These are phyloP conservation scores for Drosophila kikkawai DNA, from an alignment of 1,140 invertebrate species.

Conservation along the genomic window DNA sequence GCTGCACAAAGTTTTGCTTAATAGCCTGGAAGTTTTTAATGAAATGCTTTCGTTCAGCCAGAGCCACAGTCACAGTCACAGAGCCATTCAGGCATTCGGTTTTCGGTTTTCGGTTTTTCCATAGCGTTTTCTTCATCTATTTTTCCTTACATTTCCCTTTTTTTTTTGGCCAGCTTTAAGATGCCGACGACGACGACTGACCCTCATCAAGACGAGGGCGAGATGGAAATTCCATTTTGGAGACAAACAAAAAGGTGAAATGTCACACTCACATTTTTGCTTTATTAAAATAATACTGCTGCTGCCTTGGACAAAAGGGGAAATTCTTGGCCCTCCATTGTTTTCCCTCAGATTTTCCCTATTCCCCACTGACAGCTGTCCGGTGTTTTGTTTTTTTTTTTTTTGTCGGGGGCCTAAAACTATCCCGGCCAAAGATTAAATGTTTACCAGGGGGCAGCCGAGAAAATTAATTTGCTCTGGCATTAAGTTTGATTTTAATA, in stretches of 20 bases:
- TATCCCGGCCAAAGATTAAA: constrained; percentile 62
- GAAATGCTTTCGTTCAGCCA: constrained; percentile 79
- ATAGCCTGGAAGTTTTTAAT: constrained; percentile 84
- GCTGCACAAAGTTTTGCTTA: constrained; percentile 83
- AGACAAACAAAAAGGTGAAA: constrained; percentile 68
- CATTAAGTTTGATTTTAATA: constrained; percentile 82
- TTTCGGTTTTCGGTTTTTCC: constrained; percentile 16
- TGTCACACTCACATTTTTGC: constrained; percentile 76
- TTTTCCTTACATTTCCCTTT: constrained; percentile 1
- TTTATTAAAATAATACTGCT: constrained; percentile 77
- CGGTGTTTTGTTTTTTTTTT: background rate
- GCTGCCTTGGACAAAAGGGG: constrained; percentile 49
- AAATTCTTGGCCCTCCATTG: constrained; percentile 22
- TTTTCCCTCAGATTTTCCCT: background rate
- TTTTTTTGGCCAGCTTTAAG: constrained; percentile 56
- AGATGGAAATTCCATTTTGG: constrained; percentile 27
- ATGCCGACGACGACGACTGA: constrained; percentile 22
- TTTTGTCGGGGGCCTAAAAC: constrained; percentile 20
- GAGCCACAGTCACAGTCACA: constrained; percentile 30
- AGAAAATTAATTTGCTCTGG: constrained; percentile 74
- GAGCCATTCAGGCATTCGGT: constrained; percentile 21
- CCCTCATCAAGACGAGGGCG: constrained; percentile 45
- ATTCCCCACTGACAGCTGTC: constrained; percentile 67
- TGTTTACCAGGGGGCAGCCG: constrained; percentile 53
- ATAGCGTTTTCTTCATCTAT: constrained; percentile 2